phyloP scores from a whole-genome alignment of 2,888 invertebrate species.

The Cephus pygmeus region DNA sequence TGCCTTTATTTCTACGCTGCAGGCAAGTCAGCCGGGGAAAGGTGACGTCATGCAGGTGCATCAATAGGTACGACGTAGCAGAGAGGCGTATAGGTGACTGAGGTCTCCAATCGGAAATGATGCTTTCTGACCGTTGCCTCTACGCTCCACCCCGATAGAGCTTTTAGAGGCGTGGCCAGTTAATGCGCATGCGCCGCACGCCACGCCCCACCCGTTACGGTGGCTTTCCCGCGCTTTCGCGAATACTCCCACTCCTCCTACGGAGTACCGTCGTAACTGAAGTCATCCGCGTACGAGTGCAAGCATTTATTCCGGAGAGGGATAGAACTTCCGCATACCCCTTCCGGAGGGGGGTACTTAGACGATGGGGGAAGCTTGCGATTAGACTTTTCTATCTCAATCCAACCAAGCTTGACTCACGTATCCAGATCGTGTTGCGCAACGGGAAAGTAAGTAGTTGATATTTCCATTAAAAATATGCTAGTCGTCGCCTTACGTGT shows the following conservation, averaged over 20 bases:
- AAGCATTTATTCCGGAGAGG: background rate
- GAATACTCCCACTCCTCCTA: background rate
- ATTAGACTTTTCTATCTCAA: background rate
- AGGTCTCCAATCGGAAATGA: constrained; percentile 59
- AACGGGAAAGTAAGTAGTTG: background rate
- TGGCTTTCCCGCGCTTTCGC: constrained; percentile 49
- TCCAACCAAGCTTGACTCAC: background rate
- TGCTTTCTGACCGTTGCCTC: constrained; percentile 46
- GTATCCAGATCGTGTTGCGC: background rate
- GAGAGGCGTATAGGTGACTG: constrained; percentile 50
- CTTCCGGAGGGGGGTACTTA: background rate
- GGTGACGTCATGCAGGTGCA: constrained; percentile 60
- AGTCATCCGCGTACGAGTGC: background rate
- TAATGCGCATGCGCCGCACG: constrained; percentile 57
- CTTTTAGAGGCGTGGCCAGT: constrained; percentile 59
- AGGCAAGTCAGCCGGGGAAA: constrained; percentile 24
- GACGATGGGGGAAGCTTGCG: background rate
- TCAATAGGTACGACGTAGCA: constrained; percentile 43
- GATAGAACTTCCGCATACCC: background rate
- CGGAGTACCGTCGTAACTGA: background rate
- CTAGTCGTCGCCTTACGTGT: background rate
- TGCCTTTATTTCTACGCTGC: background rate
- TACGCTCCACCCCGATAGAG: constrained; percentile 57
- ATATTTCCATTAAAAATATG: background rate
- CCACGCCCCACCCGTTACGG: constrained; percentile 47